Evolutionary conservation across 2,113 vertebrate species (phyloP).

Genomic region (Nesoenas mayeri): DNA sequence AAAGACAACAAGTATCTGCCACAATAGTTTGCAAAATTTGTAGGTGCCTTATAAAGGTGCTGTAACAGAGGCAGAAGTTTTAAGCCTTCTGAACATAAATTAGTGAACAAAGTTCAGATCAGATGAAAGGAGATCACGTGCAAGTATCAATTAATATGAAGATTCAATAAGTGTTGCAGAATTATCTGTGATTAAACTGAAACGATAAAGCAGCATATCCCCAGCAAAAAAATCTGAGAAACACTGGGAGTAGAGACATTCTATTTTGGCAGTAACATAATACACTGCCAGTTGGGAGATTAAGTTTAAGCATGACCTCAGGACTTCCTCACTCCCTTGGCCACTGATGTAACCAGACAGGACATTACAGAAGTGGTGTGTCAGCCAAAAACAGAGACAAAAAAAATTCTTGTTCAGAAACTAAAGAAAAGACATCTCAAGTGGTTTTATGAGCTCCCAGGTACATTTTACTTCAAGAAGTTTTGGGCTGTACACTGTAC

Average conservation of each 20-base stretch:
- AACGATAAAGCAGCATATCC: background rate
- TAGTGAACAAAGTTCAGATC: background rate
- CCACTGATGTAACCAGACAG: background rate
- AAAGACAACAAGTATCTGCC: background rate
- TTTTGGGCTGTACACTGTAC: background rate
- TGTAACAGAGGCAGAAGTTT: background rate
- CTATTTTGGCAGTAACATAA: background rate
- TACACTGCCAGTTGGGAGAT: background rate
- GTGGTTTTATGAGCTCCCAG: background rate
- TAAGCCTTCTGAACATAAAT: background rate
- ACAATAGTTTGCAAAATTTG: background rate
- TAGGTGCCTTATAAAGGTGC: background rate
- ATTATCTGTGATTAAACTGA: background rate
- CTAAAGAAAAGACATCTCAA: background rate
- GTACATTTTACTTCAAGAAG: background rate
- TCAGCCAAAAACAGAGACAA: background rate
- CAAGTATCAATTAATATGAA: background rate
- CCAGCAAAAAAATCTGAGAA: background rate
- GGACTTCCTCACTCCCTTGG: background rate
- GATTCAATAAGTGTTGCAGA: background rate
- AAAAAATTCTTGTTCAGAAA: background rate
- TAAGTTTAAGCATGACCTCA: background rate
- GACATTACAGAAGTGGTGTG: background rate
- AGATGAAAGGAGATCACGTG: background rate
- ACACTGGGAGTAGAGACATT: background rate